Conservation (phyloP, 2,888 invertebrate species). For the Lumbricus terrestris region DNA sequence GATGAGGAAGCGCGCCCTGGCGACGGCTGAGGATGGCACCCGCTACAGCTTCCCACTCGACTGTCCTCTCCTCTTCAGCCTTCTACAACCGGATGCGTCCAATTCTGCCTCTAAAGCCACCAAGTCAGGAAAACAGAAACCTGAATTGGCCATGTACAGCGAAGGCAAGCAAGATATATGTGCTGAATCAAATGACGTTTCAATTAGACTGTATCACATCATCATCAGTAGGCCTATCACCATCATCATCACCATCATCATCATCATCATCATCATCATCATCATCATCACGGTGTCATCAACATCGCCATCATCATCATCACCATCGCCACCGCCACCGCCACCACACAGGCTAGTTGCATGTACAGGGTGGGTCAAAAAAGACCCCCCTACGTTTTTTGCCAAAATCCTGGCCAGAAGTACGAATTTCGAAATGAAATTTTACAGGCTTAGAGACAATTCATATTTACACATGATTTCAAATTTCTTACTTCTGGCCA, state of each 20-base stretch:
- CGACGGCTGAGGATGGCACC: not conserved
- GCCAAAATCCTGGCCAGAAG: no score
- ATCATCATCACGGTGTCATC: not conserved
- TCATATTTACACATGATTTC: no score
- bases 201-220: not conserved
- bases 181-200: not conserved
- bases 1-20: not conserved
- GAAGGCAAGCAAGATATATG: not conserved
- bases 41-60: constrained; percentile 5
- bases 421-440: no score
- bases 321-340: not conserved
- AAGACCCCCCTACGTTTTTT: no score
- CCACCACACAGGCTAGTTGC: no score
- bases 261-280: no score
- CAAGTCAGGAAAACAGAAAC: not conserved
- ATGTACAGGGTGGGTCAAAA: no score
- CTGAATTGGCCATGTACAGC: not conserved
- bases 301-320: not conserved
- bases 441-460: no score
- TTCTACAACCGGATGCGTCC: not conserved
- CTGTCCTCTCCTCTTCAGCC: not conserved
- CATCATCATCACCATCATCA: no score
- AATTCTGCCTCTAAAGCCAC: not conserved
- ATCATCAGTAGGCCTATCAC: no score
- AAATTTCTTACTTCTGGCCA: no score